Evolutionary conservation across 2,113 vertebrate species (phyloP).

Genomic region (Gobio gobio): DNA sequence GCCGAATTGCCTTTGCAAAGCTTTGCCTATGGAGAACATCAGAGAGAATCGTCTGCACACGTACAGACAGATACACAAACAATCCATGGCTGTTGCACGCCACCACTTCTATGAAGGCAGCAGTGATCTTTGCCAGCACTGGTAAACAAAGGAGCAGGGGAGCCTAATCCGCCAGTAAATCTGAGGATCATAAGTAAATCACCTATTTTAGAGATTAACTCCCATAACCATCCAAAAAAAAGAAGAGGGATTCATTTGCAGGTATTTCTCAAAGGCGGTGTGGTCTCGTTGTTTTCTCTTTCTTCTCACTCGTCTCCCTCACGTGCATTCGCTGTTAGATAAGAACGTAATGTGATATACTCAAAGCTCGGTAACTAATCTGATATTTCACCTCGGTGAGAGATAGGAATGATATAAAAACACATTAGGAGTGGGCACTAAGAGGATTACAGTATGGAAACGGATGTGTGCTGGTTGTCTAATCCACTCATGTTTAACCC

Average conservation of each 20-base stretch:
- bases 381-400: constrained; percentile 80
- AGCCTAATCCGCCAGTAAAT: constrained; percentile 57
- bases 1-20: not conserved
- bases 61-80: constrained; percentile 32
- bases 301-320: constrained; percentile 12
- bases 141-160: constrained; percentile 50
- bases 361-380: constrained; percentile 78
- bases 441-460: constrained; percentile 82
- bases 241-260: constrained; percentile 35
- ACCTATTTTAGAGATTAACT: constrained; percentile 58
- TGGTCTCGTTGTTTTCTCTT: not conserved
- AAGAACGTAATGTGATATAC: constrained; percentile 81
- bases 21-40: constrained; percentile 28
- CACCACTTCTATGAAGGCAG: constrained; percentile 28
- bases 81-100: constrained; percentile 22
- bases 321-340: constrained; percentile 69
- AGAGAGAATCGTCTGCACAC: not conserved
- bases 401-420: constrained; percentile 80
- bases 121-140: constrained; percentile 28
- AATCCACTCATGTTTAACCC: constrained; percentile 80
- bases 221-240: constrained; percentile 40
- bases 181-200: constrained; percentile 53
- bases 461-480: constrained; percentile 74
- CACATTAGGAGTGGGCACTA: constrained; percentile 78
- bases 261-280: constrained; percentile 36